Base-by-base conservation (phyloP, 2,113 vertebrate genomes). In the Brienomyrus longianalis region DNA sequence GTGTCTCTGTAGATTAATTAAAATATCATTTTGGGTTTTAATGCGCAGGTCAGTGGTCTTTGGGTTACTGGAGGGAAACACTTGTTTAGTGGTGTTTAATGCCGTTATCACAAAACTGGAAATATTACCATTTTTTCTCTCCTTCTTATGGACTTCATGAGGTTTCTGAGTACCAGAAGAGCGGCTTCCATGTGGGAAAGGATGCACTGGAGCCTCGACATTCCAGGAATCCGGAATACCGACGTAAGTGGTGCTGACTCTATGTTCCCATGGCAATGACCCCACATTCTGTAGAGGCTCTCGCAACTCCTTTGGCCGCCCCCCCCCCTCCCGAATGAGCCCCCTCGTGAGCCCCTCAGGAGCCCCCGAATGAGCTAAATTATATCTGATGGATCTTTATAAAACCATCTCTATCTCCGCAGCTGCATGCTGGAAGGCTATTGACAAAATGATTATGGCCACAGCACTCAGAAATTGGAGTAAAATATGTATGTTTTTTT, bases 311-410 rank as follows among this genome's bases (percentile, higher is more conserved):
- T 86, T 43, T 87, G 19, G 91, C 92, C 88, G 1, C 35, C 39
- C 39, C 39, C 92, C 91, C 89, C 92, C 88, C 92, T 92, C 92
- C 89, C 88, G 90, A 39, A 91, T 90, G 93, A 94, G 94, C 95
- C 94, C 94, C 94, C 94, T 95, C 94, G 93, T 90, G 93, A 94
- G 94, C 95, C 95, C 94, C 95, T 95, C 94, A 94, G 95, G 95
- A 93, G 94, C 92, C 92, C 92, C 93, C 91, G 90, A 93, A 96
- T 94, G 94, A 95, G 94, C 93, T 88, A 95, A 96, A 96, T 96
- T 94, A 96, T 96, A 96, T 96, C 95, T 96, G 96, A 96, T 96
- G 95, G 96, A 95, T 96, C 95, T 95, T 96, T 95, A 96, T 96
- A 95, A 96, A 96, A 95, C 94, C 96, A 95, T 96, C 95, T 96